Evolutionary conservation across 2,113 vertebrate species (phyloP).

Genomic region (Pipra filicauda): DNA sequence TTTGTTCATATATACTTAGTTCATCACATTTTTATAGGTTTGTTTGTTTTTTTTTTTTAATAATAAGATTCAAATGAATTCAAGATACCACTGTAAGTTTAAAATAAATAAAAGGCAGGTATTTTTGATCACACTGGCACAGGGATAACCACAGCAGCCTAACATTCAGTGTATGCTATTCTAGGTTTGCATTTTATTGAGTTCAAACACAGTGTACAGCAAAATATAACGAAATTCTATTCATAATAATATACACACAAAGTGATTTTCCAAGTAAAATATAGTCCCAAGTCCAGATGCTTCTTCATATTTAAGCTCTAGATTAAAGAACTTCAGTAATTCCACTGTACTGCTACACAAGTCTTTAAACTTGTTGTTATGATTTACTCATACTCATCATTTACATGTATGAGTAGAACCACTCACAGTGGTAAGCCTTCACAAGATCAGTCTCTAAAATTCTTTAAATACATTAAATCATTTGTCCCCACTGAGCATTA

Average conservation of each 20-base stretch:
- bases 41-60: background rate
- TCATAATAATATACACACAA: rapidly evolving
- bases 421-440: background rate
- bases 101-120: background rate
- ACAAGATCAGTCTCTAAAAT: conserved; percentile 15
- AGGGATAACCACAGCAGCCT: background rate
- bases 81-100: background rate
- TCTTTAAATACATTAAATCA: conserved; percentile 45
- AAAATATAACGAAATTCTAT: background rate
- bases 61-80: conserved; percentile 2
- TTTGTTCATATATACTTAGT: background rate
- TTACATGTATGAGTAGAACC: background rate
- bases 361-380: no score
- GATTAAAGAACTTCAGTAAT: background rate
- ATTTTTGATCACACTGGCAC: background rate
- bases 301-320: background rate
- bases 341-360: background rate
- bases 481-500: conserved; percentile 27
- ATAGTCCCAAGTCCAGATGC: background rate
- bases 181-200: background rate
- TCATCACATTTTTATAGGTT: background rate
- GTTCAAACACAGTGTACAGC: background rate
- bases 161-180: background rate
- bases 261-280: background rate
- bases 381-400: background rate